A percentile compares a stretch with the other conserved stretches of the same genome.
These are phyloP conservation scores for Trogon surrucura DNA, from an alignment of 2,113 vertebrate species.

Conservation along the genomic window DNA sequence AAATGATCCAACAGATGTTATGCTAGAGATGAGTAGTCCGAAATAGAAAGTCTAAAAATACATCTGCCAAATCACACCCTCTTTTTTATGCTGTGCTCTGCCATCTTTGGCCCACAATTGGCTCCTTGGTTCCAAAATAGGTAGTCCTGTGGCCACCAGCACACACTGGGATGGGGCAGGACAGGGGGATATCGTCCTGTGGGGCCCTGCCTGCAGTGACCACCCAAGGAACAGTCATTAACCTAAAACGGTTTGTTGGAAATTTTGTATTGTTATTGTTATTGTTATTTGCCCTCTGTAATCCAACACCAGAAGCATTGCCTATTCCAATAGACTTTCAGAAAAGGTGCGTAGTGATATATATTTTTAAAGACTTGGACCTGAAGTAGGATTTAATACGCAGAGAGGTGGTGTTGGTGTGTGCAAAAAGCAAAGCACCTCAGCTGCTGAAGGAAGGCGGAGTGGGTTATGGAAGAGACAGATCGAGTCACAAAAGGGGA, in stretches of 20 bases:
- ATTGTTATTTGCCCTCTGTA: not conserved
- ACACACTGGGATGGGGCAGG: not conserved
- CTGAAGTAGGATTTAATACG: not conserved
- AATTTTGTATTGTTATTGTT: not conserved
- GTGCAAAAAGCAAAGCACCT: not conserved
- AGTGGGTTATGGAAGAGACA: not conserved
- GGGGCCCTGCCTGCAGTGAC: not conserved
- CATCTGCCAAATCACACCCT: slow-evolving; percentile 34
- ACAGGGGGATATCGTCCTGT: accelerated
- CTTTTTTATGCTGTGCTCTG: not conserved
- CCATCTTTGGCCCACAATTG: slow-evolving; percentile 31
- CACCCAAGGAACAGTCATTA: not conserved
- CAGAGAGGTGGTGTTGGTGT: not conserved
- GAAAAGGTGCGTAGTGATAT: not conserved
- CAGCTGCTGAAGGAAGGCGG: not conserved
- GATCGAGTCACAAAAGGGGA: not conserved
- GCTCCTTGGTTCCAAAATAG: not conserved
- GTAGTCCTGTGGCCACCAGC: not conserved
- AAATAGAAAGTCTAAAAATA: slow-evolving; percentile 75
- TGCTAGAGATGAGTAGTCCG: slow-evolving; percentile 62
- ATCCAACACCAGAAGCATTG: not conserved
- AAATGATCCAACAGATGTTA: slow-evolving; percentile 71
- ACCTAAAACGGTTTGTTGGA: not conserved
- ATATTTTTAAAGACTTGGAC: not conserved
- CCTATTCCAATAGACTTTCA: not conserved